A percentile compares a stretch with the other conserved stretches of the same genome.
Evolutionary conservation across 2,113 vertebrate species (phyloP).

Genomic region (Phocoena sinus): DNA sequence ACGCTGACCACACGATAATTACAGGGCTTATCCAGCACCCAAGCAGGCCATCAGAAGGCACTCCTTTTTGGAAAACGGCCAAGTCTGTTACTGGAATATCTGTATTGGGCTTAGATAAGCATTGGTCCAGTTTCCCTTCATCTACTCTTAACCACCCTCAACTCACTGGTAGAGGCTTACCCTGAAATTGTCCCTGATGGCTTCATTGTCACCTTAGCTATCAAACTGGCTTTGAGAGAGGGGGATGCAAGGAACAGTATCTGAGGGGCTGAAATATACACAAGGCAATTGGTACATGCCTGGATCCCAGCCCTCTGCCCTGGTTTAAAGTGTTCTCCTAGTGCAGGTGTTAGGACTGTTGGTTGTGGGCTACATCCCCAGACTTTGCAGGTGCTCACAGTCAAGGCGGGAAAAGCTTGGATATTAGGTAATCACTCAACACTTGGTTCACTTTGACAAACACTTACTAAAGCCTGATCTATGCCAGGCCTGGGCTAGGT

Average conservation of each 20-base stretch:
- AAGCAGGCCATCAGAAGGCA: conserved; percentile 11
- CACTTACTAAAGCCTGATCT: background rate
- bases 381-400: background rate
- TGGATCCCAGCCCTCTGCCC: background rate
- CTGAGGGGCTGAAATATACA: background rate
- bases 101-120: conserved; percentile 45
- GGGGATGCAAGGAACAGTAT: background rate
- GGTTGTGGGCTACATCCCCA: background rate
- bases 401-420: background rate
- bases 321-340: background rate
- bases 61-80: conserved; percentile 48
- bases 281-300: background rate
- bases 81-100: conserved; percentile 51
- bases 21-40: conserved; percentile 4
- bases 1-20: conserved; percentile 13
- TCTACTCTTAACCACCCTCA: background rate
- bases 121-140: conserved; percentile 36
- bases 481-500: background rate
- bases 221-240: conserved; percentile 2
- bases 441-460: conserved; percentile 5
- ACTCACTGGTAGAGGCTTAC: background rate
- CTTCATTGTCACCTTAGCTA: background rate
- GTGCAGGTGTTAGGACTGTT: background rate
- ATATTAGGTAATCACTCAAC: background rate
- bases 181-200: background rate